These are phyloP conservation scores for Tiliqua scincoides DNA, from an alignment of 2,113 vertebrate genomes.

Conservation along the genomic window DNA sequence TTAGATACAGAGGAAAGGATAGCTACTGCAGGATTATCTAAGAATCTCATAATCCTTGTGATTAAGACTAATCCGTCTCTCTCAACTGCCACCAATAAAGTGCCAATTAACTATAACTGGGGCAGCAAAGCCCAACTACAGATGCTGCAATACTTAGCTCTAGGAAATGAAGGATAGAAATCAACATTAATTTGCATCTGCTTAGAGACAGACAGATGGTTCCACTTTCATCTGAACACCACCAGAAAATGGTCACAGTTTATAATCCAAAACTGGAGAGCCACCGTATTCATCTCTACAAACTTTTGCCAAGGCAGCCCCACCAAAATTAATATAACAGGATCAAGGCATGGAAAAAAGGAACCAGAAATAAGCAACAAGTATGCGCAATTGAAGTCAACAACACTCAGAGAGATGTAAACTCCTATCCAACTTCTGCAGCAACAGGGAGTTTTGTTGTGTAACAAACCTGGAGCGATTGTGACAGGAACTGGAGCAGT, in stretches of 20 bases:
- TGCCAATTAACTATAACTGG: constrained; percentile 18
- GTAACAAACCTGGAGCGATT: not conserved
- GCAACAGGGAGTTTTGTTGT: not conserved
- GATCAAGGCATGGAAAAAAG: not conserved
- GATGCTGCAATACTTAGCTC: constrained; percentile 33
- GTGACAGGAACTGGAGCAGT: no score
- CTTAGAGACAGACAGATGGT: not conserved
- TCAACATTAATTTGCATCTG: not conserved
- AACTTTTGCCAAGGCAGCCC: not conserved
- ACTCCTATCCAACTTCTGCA: not conserved
- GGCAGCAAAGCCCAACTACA: not conserved
- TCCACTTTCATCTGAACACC: not conserved
- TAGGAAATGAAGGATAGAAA: constrained; percentile 9
- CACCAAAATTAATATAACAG: not conserved
- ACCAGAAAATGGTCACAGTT: not conserved
- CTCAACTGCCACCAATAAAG: constrained; percentile 37
- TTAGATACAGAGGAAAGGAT: constrained; percentile 41
- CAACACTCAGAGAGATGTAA: not conserved
- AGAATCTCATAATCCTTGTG: constrained; percentile 21
- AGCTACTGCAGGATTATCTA: constrained; percentile 43
- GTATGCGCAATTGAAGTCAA: not conserved
- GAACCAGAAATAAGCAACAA: not conserved
- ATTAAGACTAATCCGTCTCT: constrained; percentile 42
- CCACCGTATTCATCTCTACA: rapidly evolving
- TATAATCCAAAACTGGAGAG: not conserved